Base-by-base conservation (phyloP, 2,888 invertebrate species). In the Steromphala cineraria region DNA sequence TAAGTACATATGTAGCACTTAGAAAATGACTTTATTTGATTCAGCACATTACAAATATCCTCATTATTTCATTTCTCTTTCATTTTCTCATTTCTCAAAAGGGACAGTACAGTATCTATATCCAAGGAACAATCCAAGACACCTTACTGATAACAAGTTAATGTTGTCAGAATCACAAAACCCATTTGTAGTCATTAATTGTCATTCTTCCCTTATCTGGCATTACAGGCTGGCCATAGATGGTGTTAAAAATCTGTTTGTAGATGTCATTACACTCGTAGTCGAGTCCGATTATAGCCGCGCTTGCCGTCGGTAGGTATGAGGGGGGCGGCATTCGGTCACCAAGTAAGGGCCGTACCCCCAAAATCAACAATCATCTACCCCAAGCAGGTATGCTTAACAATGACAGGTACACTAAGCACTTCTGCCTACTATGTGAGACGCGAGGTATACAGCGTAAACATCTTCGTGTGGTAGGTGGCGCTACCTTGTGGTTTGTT, bases 361-460 rank as follows among this genome's bases (percentile, higher is more conserved):
- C 55, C 53, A 56, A 79, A 40, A 40, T 74, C 67, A 79, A 79
- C 79, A 79, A n/a, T 53, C 55, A n/a, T 36, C 52, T 74, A 56
- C 75, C 46, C 75, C 10, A 17, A 17, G 10, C 36, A 71, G 76
- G 75, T 75, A 75, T 75, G 76, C 76, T 55, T 52, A 76, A 76
- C 76, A 76, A 76, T 55, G 76, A 76, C 76, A 76, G 53, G 55
- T 76, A 76, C 28, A 76, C 76, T 53, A 53, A 76, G 40, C 55
- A 40, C 55, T 55, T 55, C 53, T 55, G 28, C 24, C 76, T 53
- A 36, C n/a, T 36, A 71, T 71, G 40, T 28, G 10, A 21, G 28
- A 28, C 62, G 62, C 28, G 62, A 62, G 62, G 28, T 62, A 62
- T 28, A 46, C 46, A 46, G 62, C 62, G 62, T 36, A 71, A 71